These are phyloP conservation scores for Rutilus rutilus DNA, from an alignment of 2,113 vertebrate species.

Conservation along the genomic window DNA sequence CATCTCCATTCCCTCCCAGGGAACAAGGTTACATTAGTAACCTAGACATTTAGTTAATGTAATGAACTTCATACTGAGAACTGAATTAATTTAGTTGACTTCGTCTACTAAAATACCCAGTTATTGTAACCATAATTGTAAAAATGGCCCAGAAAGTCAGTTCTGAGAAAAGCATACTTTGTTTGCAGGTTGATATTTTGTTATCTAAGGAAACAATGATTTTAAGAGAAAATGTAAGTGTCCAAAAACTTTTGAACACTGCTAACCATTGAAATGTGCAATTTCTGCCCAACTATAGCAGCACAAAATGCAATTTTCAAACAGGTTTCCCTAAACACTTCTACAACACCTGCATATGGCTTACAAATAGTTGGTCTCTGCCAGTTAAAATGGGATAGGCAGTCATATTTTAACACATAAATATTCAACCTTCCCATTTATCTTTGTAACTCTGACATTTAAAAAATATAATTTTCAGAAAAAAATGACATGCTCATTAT, in stretches of 20 bases:
- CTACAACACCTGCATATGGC: neutral
- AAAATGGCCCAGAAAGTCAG: neutral
- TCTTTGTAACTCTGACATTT: neutral
- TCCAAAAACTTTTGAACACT: neutral
- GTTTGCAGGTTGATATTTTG: neutral
- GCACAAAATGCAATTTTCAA: neutral
- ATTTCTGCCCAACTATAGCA: neutral
- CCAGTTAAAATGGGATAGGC: neutral
- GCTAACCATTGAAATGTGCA: neutral
- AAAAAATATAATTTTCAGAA: neutral
- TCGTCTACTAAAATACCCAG: neutral
- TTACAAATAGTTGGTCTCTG: neutral
- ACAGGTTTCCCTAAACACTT: neutral
- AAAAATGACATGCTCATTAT: constrained; percentile 17
- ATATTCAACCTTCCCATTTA: constrained; percentile 3
- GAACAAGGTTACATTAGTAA: too few relatives aligned
- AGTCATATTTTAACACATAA: neutral
- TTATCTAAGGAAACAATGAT: neutral
- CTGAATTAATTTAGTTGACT: neutral
- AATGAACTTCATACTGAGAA: neutral
- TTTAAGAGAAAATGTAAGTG: neutral
- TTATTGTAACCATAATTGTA: neutral
- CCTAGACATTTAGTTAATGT: neutral
- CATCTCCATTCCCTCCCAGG: too few relatives aligned
- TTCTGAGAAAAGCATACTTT: neutral